These are phyloP conservation scores for Tetramorium alpestre DNA, from an alignment of 1,140 invertebrate species.

Conservation along the genomic window DNA sequence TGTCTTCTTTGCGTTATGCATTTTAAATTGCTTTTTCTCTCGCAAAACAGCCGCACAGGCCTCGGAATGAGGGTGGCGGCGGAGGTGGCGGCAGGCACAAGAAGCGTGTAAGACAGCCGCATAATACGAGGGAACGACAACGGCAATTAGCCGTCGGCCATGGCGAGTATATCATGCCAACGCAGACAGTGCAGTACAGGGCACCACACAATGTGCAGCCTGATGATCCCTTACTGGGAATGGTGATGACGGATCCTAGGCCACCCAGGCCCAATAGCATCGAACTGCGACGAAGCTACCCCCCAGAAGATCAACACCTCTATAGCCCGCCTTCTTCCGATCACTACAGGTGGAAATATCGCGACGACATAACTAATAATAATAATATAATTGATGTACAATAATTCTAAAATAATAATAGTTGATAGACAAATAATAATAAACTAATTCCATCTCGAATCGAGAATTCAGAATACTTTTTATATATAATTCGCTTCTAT, in stretches of 20 bases:
- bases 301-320: constrained; percentile 87
- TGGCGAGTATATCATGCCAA: constrained; percentile 94
- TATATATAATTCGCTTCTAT: background rate
- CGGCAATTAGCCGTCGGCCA: constrained; percentile 93
- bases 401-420: constrained; percentile 13
- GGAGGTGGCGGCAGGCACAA: constrained; percentile 89
- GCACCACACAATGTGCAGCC: constrained; percentile 80
- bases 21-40: constrained; percentile 60
- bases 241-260: constrained; percentile 86
- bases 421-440: background rate
- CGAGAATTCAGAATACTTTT: background rate
- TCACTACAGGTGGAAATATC: constrained; percentile 80
- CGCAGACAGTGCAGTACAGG: constrained; percentile 82
- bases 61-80: constrained; percentile 86
- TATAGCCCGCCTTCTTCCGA: constrained; percentile 83
- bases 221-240: constrained; percentile 82
- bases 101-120: constrained; percentile 93
- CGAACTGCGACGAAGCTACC: constrained; percentile 90
- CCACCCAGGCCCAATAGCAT: constrained; percentile 92
- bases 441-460: background rate
- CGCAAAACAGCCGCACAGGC: constrained; percentile 87
- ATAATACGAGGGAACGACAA: constrained; percentile 94
- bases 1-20: background rate
- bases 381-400: background rate
- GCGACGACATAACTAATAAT: background rate